These are phyloP conservation scores for Amia ocellicauda DNA, from an alignment of 2,113 vertebrate genomes.

Conservation along the genomic window DNA sequence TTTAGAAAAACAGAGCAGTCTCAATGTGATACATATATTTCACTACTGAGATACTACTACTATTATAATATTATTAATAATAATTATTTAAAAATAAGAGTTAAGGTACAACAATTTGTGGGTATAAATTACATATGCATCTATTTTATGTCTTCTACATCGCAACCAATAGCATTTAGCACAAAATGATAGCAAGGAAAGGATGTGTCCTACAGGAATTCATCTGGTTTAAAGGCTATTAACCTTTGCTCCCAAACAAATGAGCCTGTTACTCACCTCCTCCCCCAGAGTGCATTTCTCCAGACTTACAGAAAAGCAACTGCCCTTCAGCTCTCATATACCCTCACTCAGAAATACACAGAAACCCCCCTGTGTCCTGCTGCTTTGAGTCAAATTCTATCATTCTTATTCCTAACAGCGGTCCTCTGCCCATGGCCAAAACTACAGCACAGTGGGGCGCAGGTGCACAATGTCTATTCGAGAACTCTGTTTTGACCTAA, in stretches of 20 bases:
- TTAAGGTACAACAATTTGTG: no score
- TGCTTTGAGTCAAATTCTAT: neutral
- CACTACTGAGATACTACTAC: no score
- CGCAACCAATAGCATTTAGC: neutral
- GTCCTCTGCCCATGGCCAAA: neutral
- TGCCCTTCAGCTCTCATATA: no score
- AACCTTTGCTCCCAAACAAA: constrained; percentile 16
- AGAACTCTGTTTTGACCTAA: no score
- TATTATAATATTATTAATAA: no score
- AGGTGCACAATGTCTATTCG: neutral
- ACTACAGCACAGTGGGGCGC: neutral
- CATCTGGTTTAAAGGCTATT: constrained; percentile 20
- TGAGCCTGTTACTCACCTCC: constrained; percentile 2
- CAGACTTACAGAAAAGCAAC: neutral
- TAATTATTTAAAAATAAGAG: no score
- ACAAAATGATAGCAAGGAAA: constrained; percentile 6
- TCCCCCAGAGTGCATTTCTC: neutral
- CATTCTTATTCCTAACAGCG: neutral
- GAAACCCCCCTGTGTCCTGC: neutral
- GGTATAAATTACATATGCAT: no score
- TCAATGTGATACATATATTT: no score
- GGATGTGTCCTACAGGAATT: constrained; percentile 10
- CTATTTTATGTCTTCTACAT: no score
- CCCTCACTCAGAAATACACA: neutral
- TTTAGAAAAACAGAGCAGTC: no score